Evolutionary conservation across 2,113 vertebrate genomes (phyloP), one percentile per base, ranked within the genome.

Genomic region (Pycnonotus jocosus): DNA sequence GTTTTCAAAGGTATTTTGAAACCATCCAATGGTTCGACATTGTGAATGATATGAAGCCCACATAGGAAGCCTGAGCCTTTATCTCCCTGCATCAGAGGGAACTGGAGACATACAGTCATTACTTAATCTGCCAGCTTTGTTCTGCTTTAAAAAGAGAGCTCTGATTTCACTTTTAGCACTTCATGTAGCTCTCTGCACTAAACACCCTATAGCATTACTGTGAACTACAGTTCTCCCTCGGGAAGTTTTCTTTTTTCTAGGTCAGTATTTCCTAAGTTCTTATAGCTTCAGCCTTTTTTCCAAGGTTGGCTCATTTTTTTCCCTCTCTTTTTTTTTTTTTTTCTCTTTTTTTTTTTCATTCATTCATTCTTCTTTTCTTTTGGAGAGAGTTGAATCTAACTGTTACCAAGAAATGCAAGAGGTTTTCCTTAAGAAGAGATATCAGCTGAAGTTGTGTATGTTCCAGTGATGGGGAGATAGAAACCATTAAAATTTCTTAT

Each of bases 301-400:
- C 61, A 61, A n/a, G 11, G 31, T n/a, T 54, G 10, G 7, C 12
- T 7, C 5, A 47, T 51, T 56, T 60, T 28, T 19, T 28, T 7
- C 7, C 17, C 19, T 19, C 5, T 5, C 1, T 20, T 7, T 2
- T 12, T 4, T 12, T 3, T 21, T 3, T 5, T 6, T 16, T 8
- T 15, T 15, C 24, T 40, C 16, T 12, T 9, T 13, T 5, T 17
- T 5, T 11, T 33, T 40, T 18, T 11, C 6, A 8, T 40, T 70
- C 21, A 12, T 23, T 5, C 4, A 25, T 68, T 20, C 35, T n/a
- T 24, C 6, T 24, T 54, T 62, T n/a, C 24, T 40, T 64, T 42
- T 88, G 42, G 31, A 64, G 9, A 11, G 15, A 2, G 2, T 50
- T 1, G 1, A n/a, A 57, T 86, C 23, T 44, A 37, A 47, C 19